Evolutionary conservation across 2,797 vertebrate species (phyloP), one percentile per base, ranked within the genome.

Genomic region (Cuniculus paca): DNA sequence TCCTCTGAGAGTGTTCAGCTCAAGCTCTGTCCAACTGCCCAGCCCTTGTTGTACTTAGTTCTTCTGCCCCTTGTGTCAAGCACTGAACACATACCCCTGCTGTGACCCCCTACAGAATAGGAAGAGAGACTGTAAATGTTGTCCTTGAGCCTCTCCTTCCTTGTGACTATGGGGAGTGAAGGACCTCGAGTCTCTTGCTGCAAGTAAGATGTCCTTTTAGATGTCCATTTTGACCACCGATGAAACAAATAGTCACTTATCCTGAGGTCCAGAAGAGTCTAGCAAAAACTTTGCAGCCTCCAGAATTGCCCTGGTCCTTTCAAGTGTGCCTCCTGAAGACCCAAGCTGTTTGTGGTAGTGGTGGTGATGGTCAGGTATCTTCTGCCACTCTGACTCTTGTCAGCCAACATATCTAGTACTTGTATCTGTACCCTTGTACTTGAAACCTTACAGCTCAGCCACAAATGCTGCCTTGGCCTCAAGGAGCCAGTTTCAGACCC

Each of bases 201-300:
- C n/a, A 63, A 42, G 24, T 19, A 2, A 24, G 5, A 26, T 79
- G 56, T 83, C 36, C 50, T 95, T 92, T 93, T 24, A 81, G 70
- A 74, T 74, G 72, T 45, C 34, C 48, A 61, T 82, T 92, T 88
- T 84, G 3, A 17, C 83, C 63, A 72, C 16, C 50, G 58, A 83
- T 77, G 45, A 89, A 91, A 94, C 75, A 96, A 94, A 22, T 13
- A 13, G 48, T 60, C 20, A 50, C 39, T 60, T 79, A 85, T 8
- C 12, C 42, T n/a, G 58, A n/a, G 28, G 72, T 20, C 70, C 26
- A 48, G 36, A 13, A 61, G 9, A 34, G 72, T 94, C 68, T 86
- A 34, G 10, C 94, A 94, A 86, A 90, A 95, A 7, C 94, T 6
- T 16, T 58, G 28, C 26, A 34, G 36, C 75, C 34, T 95, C 52